phyloP scores from a whole-genome alignment of 2,113 vertebrate species.

The Peucedramus taeniatus region DNA sequence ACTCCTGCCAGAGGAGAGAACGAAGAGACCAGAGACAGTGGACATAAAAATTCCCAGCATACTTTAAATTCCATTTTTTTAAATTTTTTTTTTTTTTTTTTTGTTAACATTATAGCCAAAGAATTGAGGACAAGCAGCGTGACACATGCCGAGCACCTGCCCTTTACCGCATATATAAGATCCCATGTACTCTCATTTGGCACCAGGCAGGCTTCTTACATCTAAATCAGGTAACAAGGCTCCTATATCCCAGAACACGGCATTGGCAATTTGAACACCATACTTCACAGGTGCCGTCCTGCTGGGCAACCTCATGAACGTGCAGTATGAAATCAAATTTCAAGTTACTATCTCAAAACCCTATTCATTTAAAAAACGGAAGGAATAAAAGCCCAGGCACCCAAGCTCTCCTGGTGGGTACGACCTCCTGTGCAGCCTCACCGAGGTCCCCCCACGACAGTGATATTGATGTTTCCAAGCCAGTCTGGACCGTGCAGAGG shows the following conservation, averaged over 20 bases:
- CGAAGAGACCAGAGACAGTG: neutral
- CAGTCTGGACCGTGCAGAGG: fast-evolving
- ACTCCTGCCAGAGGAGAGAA: neutral
- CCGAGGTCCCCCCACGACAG: fast-evolving
- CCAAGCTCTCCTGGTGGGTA: neutral
- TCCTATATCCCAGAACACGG: fast-evolving
- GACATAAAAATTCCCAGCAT: neutral
- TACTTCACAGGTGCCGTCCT: neutral
- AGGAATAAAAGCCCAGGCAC: neutral
- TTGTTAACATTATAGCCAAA: neutral
- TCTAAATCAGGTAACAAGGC: neutral
- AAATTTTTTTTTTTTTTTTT: neutral
- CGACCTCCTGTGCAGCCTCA: fast-evolving
- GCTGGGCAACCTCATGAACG: neutral
- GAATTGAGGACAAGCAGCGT: fast-evolving
- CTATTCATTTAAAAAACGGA: fast-evolving
- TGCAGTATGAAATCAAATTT: fast-evolving
- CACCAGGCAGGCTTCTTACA: neutral
- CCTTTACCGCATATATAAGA: neutral
- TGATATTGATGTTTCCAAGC: fast-evolving
- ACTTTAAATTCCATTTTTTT: neutral
- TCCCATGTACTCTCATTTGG: fast-evolving
- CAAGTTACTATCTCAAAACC: neutral
- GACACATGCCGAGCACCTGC: fast-evolving
- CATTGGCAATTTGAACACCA: fast-evolving